These are phyloP conservation scores for Oncorhynchus tshawytscha DNA, from an alignment of 2,113 vertebrate species.

Conservation along the genomic window DNA sequence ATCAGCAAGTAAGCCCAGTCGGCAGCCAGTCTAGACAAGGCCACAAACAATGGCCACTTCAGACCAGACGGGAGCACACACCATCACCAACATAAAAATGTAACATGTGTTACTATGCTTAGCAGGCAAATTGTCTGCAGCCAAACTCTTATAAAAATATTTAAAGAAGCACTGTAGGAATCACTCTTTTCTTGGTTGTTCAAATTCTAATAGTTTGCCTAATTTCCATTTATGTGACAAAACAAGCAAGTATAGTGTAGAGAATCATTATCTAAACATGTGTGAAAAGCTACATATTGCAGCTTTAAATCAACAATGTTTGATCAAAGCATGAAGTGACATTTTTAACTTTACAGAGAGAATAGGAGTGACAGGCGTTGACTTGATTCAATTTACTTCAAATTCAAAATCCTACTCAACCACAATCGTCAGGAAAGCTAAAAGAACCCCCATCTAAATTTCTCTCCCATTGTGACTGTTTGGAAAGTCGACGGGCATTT, in stretches of 20 bases:
- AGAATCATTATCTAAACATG: too few relatives aligned
- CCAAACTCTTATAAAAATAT: neutral
- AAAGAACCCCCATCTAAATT: neutral
- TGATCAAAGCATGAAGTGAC: too few relatives aligned
- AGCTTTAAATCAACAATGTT: too few relatives aligned
- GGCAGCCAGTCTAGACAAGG: constrained; percentile 32
- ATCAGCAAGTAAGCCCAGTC: constrained; percentile 1
- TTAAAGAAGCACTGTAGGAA: neutral
- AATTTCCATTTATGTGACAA: too few relatives aligned
- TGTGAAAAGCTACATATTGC: too few relatives aligned
- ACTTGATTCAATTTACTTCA: neutral
- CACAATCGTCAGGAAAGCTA: neutral
- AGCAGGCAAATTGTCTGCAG: neutral
- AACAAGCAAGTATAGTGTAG: too few relatives aligned
- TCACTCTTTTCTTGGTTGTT: too few relatives aligned
- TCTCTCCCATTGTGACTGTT: neutral
- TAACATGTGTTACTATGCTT: too few relatives aligned
- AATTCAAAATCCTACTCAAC: neutral
- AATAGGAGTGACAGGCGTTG: too few relatives aligned
- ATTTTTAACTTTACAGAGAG: too few relatives aligned
- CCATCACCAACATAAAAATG: neutral
- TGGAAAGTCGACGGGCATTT: neutral
- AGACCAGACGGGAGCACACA: neutral
- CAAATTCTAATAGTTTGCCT: too few relatives aligned
- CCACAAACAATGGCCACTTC: constrained; percentile 12